Conservation (phyloP, 1,140 invertebrate genomes). For the Pachypsylla venusta region DNA sequence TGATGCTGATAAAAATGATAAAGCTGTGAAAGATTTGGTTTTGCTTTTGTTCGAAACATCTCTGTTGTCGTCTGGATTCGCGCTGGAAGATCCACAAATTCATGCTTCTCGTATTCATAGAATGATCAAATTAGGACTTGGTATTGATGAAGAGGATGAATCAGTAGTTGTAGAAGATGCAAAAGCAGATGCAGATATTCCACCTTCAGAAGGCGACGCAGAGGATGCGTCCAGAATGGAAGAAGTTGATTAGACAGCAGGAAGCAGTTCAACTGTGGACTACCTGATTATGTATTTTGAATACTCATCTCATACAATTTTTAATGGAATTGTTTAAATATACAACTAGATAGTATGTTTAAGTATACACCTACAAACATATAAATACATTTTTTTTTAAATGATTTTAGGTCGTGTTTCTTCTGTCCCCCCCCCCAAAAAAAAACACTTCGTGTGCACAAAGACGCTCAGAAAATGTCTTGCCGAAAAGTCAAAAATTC, state of each 20-base stretch:
- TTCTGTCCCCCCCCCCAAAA: too few relatives aligned
- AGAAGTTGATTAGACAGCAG: conserved; percentile 94
- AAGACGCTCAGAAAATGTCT: too few relatives aligned
- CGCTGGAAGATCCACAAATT: conserved; percentile 74
- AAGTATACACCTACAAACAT: too few relatives aligned
- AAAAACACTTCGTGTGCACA: too few relatives aligned
- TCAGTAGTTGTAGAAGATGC: conserved; percentile 46
- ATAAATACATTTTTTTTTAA: too few relatives aligned
- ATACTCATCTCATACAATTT: too few relatives aligned
- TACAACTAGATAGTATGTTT: too few relatives aligned
- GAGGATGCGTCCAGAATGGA: conserved; percentile 96
- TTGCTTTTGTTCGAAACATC: conserved; percentile 84
- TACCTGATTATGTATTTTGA: too few relatives aligned
- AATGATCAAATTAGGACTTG: conserved; percentile 94
- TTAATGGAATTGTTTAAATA: too few relatives aligned
- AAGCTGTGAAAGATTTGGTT: conserved; percentile 90
- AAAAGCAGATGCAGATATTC: conserved; percentile 43
- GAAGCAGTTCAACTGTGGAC: too few relatives aligned
- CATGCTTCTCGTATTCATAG: conserved; percentile 68
- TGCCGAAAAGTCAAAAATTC: too few relatives aligned
- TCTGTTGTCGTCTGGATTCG: conserved; percentile 79
- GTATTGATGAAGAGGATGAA: conserved; percentile 83
- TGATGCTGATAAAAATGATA: conserved; percentile 93
- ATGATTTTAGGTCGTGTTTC: too few relatives aligned
- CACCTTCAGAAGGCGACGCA: conserved; percentile 61